Conservation (phyloP, 2,888 invertebrate genomes). For the Conops quadrifasciatus region DNA sequence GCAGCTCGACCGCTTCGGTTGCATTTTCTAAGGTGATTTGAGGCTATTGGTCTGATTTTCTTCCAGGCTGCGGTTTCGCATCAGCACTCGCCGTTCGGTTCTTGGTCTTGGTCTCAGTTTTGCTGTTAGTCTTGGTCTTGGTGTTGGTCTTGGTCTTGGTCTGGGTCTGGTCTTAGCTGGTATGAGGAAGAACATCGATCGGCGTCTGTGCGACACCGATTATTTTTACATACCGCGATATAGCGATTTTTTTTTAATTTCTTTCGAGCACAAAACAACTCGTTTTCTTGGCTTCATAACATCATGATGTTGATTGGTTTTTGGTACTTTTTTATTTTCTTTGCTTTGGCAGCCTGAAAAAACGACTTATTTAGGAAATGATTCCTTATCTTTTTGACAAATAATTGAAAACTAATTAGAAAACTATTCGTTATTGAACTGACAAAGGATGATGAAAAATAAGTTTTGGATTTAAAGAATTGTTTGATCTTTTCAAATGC, state of each 20-base stretch:
- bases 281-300: neutral
- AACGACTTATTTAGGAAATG: no score
- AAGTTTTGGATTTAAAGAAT: no score
- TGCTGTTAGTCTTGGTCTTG: conserved; percentile 15
- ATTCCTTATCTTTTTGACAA: no score
- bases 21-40: conserved; percentile 59
- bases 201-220: conserved; percentile 12
- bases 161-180: conserved; percentile 39
- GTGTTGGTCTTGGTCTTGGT: conserved; percentile 35
- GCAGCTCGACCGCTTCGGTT: conserved; percentile 43
- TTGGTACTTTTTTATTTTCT: neutral
- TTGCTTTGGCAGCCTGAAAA: neutral
- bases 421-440: no score
- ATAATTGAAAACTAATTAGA: no score
- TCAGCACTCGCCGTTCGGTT: conserved; percentile 2
- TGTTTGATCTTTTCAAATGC: no score
- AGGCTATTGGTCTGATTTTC: conserved; percentile 61
- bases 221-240: conserved; percentile 11
- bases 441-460: no score
- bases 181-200: conserved; percentile 49
- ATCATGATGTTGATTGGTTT: neutral
- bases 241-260: conserved; percentile 1
- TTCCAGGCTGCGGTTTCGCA: conserved; percentile 31
- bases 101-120: conserved; percentile 10
- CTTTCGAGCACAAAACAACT: neutral